These are phyloP conservation scores for Halichoeres trimaculatus DNA, from an alignment of 2,113 vertebrate species.

Conservation along the genomic window DNA sequence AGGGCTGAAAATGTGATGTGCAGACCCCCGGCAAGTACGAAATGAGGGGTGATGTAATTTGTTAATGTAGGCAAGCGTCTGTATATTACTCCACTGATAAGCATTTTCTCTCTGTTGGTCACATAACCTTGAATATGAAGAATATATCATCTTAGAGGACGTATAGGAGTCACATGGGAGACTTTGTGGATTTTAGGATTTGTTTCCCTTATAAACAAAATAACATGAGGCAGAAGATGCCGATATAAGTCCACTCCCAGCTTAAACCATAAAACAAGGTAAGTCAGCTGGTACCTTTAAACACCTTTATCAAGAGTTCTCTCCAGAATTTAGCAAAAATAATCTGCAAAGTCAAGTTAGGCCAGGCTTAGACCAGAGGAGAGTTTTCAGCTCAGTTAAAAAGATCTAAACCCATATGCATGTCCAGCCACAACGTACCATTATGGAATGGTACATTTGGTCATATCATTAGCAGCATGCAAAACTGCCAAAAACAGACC, in stretches of 20 bases:
- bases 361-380: too few relatives aligned
- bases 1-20: slow-evolving; percentile 25
- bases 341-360: background rate
- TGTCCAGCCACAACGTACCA: too few relatives aligned
- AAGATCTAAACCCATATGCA: too few relatives aligned
- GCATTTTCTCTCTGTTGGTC: slow-evolving; percentile 13
- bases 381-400: too few relatives aligned
- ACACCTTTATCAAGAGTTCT: too few relatives aligned
- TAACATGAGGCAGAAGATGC: background rate
- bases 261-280: too few relatives aligned
- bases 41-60: slow-evolving; percentile 38
- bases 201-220: background rate
- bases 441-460: too few relatives aligned
- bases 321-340: background rate
- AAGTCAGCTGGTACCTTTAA: too few relatives aligned
- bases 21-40: background rate
- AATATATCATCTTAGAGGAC: slow-evolving; percentile 25
- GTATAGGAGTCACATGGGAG: background rate
- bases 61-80: slow-evolving; percentile 28
- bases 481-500: too few relatives aligned
- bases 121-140: slow-evolving; percentile 38
- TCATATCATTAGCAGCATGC: too few relatives aligned
- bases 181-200: background rate
- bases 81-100: slow-evolving; percentile 39
- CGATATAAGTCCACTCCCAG: too few relatives aligned